Percentiles rank a stretch among this genome's conserved stretches.
Conservation (phyloP, 2,113 vertebrate genomes). For the Marcusenius ussheri region DNA sequence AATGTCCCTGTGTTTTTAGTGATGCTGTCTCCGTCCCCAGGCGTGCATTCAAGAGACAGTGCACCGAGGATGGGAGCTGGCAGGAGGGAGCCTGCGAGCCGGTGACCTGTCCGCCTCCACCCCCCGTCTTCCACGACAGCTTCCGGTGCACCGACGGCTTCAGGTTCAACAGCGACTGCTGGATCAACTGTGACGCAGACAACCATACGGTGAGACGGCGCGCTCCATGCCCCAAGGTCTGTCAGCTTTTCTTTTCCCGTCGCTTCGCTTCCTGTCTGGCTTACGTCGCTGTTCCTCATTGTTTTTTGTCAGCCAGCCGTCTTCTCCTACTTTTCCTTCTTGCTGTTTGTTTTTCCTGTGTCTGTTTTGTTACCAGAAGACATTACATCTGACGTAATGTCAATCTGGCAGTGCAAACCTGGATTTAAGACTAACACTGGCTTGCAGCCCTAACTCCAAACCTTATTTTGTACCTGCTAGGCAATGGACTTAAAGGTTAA, state of each 20-base stretch:
- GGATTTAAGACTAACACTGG: neutral
- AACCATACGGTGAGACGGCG: neutral
- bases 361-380: neutral
- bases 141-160: conserved; percentile 89
- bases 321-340: neutral
- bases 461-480: neutral
- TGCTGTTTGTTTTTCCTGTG: neutral
- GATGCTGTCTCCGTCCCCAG: conserved; percentile 15
- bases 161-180: conserved; percentile 87
- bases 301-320: neutral
- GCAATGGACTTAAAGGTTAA: neutral
- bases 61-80: conserved; percentile 90
- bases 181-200: conserved; percentile 70
- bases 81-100: conserved; percentile 63
- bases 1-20: neutral
- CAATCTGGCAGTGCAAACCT: neutral
- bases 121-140: conserved; percentile 80
- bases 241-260: conserved; percentile 30
- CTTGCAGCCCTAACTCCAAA: neutral
- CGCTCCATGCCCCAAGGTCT: conserved; percentile 16
- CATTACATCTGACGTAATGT: neutral
- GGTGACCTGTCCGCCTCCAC: conserved; percentile 84
- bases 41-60: conserved; percentile 18
- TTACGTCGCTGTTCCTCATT: neutral
- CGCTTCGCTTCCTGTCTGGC: neutral